Evolutionary conservation across 2,113 vertebrate species (phyloP), one percentile per base, ranked within the genome.

Genomic region (Riparia riparia): DNA sequence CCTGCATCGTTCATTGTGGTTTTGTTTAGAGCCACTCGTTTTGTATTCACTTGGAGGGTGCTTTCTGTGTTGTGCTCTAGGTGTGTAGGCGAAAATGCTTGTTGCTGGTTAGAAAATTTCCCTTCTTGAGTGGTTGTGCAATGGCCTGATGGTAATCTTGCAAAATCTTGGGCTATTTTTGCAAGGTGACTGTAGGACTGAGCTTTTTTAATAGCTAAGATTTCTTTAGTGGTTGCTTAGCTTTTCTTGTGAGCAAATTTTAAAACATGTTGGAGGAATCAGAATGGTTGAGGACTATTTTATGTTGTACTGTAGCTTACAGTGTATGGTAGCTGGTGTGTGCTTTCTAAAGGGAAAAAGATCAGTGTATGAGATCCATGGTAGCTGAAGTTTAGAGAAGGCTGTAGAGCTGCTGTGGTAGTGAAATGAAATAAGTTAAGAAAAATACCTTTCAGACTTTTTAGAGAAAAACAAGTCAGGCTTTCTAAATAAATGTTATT

Each of bases 401-500:
- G 12, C 50, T 90, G 58, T 54, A 39, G 50, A 72, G 29, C 54
- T 86, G 51, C 71, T 1, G 3, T 61, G 32, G 26, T 47, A 71
- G 56, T 51, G 49, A 70, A 89, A 82, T 63, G 57, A 84, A 87
- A 81, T 79, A 37, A 37, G 61, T 85, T 94, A 79, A 84, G 47
- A 87, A 89, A 87, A 95, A 71, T 58, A 84, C 68, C 57, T 86
- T 93, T 54, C 32, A 73, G 58, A 12, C 22, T 37, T 34, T 72
- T 66, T 73, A 70, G 51, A 66, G 50, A 77, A 70, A 82, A 95
- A 70, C 17, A 70, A 66, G 29, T 68, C 37, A 78, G 26, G 21
- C 85, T 96, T 89, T 83, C 69, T 73, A 93, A 92, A 87, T 61
- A 93, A 90, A 81, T 81, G n/a, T 77, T 93, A 65, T 86, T 93